Percentiles rank a stretch among this genome's conserved stretches.
Evolutionary conservation across 1,140 invertebrate species (phyloP).

Genomic region (Euborellia annulipes): DNA sequence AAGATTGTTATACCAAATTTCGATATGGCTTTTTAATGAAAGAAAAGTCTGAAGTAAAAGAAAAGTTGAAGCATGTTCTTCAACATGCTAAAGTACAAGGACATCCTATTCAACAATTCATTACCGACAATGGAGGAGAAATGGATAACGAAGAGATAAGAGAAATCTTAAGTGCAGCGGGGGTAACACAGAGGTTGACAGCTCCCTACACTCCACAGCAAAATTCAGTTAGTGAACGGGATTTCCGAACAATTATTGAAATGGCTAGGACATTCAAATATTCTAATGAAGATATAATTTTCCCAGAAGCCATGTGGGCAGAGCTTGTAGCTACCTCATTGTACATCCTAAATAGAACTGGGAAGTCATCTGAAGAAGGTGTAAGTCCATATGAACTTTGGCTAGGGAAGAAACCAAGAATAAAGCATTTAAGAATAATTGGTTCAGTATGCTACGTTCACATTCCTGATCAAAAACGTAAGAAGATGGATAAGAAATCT

Average conservation of each 20-base stretch:
- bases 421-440: constrained; percentile 17
- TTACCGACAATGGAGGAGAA: too few relatives aligned
- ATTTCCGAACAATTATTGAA: constrained; percentile 24
- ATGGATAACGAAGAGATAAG: too few relatives aligned
- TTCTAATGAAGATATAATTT: too few relatives aligned
- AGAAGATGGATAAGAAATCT: constrained; percentile 19
- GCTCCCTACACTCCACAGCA: constrained; percentile 20
- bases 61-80: too few relatives aligned
- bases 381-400: constrained; percentile 20
- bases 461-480: constrained; percentile 18
- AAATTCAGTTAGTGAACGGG: constrained; percentile 20
- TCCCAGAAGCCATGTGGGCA: constrained; percentile 18
- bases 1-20: too few relatives aligned
- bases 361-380: constrained; percentile 15
- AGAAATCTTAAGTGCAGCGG: constrained; percentile 15
- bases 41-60: too few relatives aligned
- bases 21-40: too few relatives aligned
- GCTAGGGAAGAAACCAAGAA: constrained; percentile 14
- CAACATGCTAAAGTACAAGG: too few relatives aligned
- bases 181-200: constrained; percentile 13
- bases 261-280: constrained; percentile 21
- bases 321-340: constrained; percentile 17
- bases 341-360: constrained; percentile 20
- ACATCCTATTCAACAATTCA: too few relatives aligned
- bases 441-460: too few relatives aligned